These are phyloP conservation scores for Drosophila prolongata DNA, from an alignment of 2,888 invertebrate genomes.

Conservation along the genomic window DNA sequence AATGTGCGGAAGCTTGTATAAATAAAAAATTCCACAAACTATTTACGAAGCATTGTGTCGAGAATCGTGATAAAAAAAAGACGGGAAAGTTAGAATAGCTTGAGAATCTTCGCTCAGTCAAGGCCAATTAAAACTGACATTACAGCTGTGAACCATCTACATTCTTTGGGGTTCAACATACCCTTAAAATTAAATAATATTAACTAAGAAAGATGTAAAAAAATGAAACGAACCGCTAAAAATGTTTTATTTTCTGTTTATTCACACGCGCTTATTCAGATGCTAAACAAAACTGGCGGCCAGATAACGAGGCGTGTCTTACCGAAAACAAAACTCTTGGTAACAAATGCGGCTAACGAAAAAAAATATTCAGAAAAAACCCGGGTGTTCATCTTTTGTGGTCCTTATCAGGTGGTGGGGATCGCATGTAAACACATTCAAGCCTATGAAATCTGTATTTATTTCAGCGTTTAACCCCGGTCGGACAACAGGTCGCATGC, in stretches of 20 bases:
- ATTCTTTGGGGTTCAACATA: background rate
- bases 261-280: conserved; percentile 69
- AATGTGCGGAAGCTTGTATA: conserved; percentile 74
- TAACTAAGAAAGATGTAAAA: conserved; percentile 28
- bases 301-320: conserved; percentile 65
- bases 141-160: conserved; percentile 5
- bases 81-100: conserved; percentile 19
- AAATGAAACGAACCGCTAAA: conserved; percentile 17
- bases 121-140: conserved; percentile 20
- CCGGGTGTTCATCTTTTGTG: conserved; percentile 30
- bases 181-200: background rate
- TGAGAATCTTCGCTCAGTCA: conserved; percentile 18
- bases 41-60: conserved; percentile 73
- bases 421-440: conserved; percentile 35
- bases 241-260: conserved; percentile 30
- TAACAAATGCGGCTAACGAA: conserved; percentile 8
- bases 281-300: conserved; percentile 57
- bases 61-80: conserved; percentile 61
- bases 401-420: conserved; percentile 36
- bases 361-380: conserved; percentile 8
- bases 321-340: conserved; percentile 19
- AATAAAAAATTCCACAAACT: conserved; percentile 34
- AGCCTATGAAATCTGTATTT: conserved; percentile 2
- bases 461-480: conserved; percentile 19
- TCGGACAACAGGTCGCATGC: conserved; percentile 55